Evolutionary conservation across 2,797 vertebrate genomes (phyloP).

Genomic region (Sebastes elongatus): DNA sequence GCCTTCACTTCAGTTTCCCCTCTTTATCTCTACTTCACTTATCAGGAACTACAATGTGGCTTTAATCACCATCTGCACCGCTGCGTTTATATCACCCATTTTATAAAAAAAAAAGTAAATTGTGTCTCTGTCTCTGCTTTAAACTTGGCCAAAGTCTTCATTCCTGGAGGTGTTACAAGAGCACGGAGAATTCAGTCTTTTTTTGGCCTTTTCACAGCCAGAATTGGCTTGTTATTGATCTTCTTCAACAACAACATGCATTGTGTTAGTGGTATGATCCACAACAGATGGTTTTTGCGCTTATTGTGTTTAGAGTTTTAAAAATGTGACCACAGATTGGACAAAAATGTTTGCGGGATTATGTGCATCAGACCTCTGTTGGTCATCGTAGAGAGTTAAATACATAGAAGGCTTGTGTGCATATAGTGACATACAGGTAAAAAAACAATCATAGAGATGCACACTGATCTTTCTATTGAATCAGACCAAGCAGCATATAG

Average conservation of each 20-base stretch:
- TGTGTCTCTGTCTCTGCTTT: conserved; percentile 24
- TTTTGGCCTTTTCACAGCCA: background rate
- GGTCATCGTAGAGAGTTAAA: background rate
- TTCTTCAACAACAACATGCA: background rate
- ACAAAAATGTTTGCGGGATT: no score
- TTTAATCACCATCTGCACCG: conserved; percentile 29
- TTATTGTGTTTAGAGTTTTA: no score
- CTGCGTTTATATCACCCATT: conserved; percentile 13
- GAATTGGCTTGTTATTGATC: conserved; percentile 22
- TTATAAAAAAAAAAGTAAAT: conserved; percentile 19
- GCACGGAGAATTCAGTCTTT: background rate
- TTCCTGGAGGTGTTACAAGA: conserved; percentile 15
- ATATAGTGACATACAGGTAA: background rate
- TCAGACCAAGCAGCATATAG: conserved; percentile 2
- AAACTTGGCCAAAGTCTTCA: conserved; percentile 3
- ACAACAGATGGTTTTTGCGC: no score
- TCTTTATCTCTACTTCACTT: conserved; percentile 13
- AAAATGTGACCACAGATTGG: no score
- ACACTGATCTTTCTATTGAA: background rate
- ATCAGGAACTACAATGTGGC: conserved; percentile 24
- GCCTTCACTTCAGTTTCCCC: conserved; percentile 31
- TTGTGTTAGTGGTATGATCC: no score
- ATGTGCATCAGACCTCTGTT: background rate
- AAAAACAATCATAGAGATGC: background rate
- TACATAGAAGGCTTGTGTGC: background rate